phyloP scores from a whole-genome alignment of 2,888 invertebrate species.

The Leptinotarsa tumamoca region DNA sequence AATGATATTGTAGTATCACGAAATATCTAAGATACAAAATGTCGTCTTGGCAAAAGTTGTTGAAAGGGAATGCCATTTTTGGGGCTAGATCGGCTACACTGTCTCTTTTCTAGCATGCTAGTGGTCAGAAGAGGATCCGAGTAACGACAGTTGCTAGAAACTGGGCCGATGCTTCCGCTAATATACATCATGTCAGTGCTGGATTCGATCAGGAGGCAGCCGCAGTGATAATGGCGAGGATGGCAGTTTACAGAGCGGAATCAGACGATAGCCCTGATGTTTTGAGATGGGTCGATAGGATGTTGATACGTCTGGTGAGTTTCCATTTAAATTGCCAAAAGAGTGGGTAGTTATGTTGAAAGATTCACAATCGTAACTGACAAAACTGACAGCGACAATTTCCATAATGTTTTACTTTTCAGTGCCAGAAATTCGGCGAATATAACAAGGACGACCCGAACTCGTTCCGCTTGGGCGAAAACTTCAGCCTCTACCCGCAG shows the following conservation, averaged over 20 bases:
- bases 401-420: conserved; percentile 56
- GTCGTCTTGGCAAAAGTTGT: too few species aligned
- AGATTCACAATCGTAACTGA: too few species aligned
- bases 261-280: conserved; percentile 97
- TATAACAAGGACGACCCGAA: conserved; percentile 97
- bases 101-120: conserved; percentile 76
- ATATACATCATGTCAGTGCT: conserved; percentile 90
- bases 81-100: neutral
- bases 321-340: neutral
- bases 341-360: too few species aligned
- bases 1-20: too few species aligned
- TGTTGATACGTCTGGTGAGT: conserved; percentile 92
- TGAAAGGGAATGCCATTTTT: too few species aligned
- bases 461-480: conserved; percentile 94
- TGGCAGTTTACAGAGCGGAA: conserved; percentile 96
- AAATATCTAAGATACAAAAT: too few species aligned
- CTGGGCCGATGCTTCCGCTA: conserved; percentile 95
- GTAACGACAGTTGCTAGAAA: conserved; percentile 98
- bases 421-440: conserved; percentile 99
- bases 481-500: conserved; percentile 98
- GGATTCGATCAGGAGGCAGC: conserved; percentile 99
- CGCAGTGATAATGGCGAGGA: conserved; percentile 95
- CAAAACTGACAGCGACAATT: too few species aligned
- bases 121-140: conserved; percentile 92
- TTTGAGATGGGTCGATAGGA: conserved; percentile 97